A percentile compares a stretch with the other conserved stretches of the same genome.
Evolutionary conservation across 2,113 vertebrate genomes (phyloP).

Genomic region (Opisthocomus hoazin): DNA sequence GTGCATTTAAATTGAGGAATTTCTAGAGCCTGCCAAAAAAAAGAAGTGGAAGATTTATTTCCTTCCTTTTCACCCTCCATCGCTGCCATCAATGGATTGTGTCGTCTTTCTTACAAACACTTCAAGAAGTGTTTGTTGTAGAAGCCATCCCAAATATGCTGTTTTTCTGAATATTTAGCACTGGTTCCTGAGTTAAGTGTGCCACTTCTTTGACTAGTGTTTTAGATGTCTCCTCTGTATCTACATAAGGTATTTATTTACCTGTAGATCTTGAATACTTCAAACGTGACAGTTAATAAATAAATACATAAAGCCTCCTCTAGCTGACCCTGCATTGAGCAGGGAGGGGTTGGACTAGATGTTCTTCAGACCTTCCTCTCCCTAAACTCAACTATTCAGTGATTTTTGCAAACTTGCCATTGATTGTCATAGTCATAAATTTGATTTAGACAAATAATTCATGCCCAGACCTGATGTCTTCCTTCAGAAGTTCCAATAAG

Average conservation of each 20-base stretch:
- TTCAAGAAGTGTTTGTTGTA: background rate
- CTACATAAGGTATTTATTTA: background rate
- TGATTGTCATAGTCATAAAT: background rate
- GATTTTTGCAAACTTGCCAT: background rate
- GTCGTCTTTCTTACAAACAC: background rate
- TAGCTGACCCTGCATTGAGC: background rate
- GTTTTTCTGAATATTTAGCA: background rate
- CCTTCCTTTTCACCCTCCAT: background rate
- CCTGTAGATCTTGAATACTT: background rate
- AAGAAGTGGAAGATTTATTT: background rate
- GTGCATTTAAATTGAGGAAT: background rate
- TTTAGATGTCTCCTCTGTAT: background rate
- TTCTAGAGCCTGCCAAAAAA: background rate
- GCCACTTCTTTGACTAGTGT: background rate
- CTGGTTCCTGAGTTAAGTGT: background rate
- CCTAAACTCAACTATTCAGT: background rate
- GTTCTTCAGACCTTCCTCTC: background rate
- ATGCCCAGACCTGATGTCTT: conserved; percentile 1
- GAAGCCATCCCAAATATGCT: background rate
- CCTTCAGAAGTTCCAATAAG: conserved; percentile 15
- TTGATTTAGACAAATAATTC: background rate
- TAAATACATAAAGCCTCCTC: background rate
- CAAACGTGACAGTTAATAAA: background rate
- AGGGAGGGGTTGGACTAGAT: background rate
- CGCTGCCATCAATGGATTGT: background rate